phyloP scores from a whole-genome alignment of 2,888 invertebrate genomes.

The Volucella inanis region DNA sequence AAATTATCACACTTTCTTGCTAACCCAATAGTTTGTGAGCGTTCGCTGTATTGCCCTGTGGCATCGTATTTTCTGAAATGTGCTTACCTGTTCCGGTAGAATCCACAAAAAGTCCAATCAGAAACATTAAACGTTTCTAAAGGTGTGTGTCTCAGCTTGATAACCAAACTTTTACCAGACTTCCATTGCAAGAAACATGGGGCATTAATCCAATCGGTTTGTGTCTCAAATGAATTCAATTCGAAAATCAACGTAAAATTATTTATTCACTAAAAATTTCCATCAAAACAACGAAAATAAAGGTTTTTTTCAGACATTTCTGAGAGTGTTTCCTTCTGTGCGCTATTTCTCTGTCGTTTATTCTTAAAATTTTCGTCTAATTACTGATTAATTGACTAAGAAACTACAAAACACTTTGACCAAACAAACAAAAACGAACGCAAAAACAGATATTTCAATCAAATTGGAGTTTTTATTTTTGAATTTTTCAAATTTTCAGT shows the following conservation, averaged over 20 bases:
- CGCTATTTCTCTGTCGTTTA: constrained; percentile 7
- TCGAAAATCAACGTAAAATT: constrained; percentile 62
- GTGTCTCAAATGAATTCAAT: constrained; percentile 31
- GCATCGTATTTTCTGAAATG: too few species aligned
- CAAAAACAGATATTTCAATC: constrained; percentile 67
- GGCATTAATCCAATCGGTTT: neutral
- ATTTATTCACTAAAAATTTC: constrained; percentile 51
- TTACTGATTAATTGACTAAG: constrained; percentile 44
- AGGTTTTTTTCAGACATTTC: constrained; percentile 51
- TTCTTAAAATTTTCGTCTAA: constrained; percentile 47
- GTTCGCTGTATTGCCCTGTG: too few species aligned
- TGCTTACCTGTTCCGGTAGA: too few species aligned
- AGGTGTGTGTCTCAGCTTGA: neutral
- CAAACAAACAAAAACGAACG: constrained; percentile 25
- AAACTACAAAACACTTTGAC: constrained; percentile 70
- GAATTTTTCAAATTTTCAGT: constrained; percentile 52
- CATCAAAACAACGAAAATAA: constrained; percentile 57
- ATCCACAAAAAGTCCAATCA: too few species aligned
- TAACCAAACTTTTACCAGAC: neutral
- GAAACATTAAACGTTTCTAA: neutral
- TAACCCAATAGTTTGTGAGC: too few species aligned
- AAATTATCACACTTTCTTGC: too few species aligned
- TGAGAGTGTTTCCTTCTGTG: constrained; percentile 26
- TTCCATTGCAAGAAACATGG: neutral
- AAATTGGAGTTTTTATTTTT: constrained; percentile 53